Evolutionary conservation across 2,888 invertebrate genomes (phyloP).

Genomic region (Pyralis farinalis): DNA sequence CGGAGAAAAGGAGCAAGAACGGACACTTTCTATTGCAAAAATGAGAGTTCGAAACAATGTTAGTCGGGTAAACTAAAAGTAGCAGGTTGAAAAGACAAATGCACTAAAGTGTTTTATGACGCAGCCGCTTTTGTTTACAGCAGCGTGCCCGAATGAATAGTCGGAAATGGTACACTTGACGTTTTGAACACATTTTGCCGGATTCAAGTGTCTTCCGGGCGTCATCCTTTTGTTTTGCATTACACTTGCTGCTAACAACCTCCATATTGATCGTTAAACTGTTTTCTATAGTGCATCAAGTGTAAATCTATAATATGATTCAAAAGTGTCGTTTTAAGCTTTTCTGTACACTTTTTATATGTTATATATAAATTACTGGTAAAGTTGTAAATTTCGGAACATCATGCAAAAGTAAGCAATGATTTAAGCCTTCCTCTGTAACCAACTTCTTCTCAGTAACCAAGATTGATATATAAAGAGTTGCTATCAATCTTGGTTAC

Average conservation of each 20-base stretch:
- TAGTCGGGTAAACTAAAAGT: conserved; percentile 14
- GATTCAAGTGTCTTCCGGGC: conserved; percentile 28
- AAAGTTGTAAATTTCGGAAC: background rate
- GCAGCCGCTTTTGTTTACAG: conserved; percentile 37
- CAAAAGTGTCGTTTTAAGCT: background rate
- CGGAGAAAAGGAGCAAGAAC: background rate
- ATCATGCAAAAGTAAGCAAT: background rate
- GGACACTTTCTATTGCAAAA: background rate
- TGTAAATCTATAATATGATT: background rate
- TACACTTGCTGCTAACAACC: conserved; percentile 12
- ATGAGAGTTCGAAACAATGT: conserved; percentile 6
- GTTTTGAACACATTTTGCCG: conserved; percentile 35
- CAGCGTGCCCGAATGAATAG: conserved; percentile 33
- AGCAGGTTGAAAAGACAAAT: conserved; percentile 33
- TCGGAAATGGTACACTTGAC: conserved; percentile 39
- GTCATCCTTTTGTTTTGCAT: conserved; percentile 28
- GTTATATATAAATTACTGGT: background rate
- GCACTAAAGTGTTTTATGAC: conserved; percentile 36
- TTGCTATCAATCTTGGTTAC: conserved; percentile 7
- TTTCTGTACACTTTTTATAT: background rate
- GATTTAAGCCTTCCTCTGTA: conserved; percentile 2
- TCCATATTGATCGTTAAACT: conserved; percentile 1
- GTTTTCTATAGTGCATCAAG: background rate
- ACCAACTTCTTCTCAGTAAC: too few relatives aligned
- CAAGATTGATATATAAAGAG: too few relatives aligned